Evolutionary conservation across 2,888 invertebrate species (phyloP).

Genomic region (Tridacna crocea): DNA sequence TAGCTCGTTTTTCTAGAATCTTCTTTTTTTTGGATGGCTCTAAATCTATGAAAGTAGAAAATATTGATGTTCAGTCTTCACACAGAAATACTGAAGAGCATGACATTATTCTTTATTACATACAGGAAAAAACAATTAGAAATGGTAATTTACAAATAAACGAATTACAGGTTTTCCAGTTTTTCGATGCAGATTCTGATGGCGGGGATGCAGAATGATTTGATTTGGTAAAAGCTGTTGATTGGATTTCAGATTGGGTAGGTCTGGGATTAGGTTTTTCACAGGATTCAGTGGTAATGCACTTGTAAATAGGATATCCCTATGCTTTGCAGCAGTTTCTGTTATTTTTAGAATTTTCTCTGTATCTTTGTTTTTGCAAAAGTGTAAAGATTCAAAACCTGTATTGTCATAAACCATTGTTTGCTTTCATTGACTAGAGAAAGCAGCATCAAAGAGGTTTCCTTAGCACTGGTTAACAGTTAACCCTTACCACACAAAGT

Average conservation of each 20-base stretch:
- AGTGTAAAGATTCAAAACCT: no score
- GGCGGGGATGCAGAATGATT: conserved; percentile 25
- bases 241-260: conserved; percentile 31
- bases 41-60: conserved; percentile 2
- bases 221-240: conserved; percentile 21
- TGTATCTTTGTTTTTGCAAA: no score
- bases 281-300: conserved; percentile 2
- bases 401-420: no score
- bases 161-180: conserved; percentile 20
- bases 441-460: no score
- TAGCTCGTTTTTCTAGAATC: conserved; percentile 1
- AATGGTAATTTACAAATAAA: conserved; percentile 29
- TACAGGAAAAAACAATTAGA: conserved; percentile 25
- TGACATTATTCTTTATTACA: conserved; percentile 26
- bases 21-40: not conserved
- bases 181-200: not conserved
- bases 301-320: not conserved
- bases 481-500: no score
- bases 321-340: no score
- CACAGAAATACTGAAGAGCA: not conserved
- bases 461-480: no score
- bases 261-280: conserved; percentile 22
- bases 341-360: no score
- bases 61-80: conserved; percentile 6
- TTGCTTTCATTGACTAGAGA: no score